phyloP scores from a whole-genome alignment of 2,797 vertebrate species.

The Syngnathus acus region DNA sequence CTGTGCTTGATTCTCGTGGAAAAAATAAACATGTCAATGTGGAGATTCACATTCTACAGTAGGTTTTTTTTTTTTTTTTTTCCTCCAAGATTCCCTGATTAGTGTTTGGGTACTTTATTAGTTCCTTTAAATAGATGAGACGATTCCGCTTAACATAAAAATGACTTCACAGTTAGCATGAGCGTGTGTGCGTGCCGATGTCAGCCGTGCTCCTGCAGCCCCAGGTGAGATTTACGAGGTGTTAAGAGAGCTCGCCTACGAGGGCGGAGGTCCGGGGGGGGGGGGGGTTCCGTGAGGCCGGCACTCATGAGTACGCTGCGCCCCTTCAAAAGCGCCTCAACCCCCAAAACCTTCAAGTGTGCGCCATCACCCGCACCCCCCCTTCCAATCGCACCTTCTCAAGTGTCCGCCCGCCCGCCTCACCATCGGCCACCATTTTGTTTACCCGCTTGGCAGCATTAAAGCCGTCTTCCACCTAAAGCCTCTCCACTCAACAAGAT shows the following conservation, averaged over 20 bases:
- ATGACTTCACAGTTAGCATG: neutral
- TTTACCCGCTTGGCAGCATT: neutral
- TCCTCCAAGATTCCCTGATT: too few relatives aligned
- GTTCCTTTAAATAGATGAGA: too few relatives aligned
- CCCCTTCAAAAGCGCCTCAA: constrained; percentile 1
- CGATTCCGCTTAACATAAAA: too few relatives aligned
- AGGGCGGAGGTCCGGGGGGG: neutral
- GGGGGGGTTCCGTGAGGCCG: neutral
- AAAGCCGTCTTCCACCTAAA: too few relatives aligned
- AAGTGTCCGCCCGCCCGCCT: neutral
- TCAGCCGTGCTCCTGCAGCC: constrained; percentile 15
- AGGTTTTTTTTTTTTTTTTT: too few relatives aligned
- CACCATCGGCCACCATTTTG: neutral
- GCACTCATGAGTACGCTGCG: neutral
- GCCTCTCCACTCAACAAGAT: neutral
- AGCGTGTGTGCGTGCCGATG: neutral
- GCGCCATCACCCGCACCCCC: neutral
- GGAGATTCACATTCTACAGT: neutral
- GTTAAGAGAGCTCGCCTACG: constrained; percentile 48
- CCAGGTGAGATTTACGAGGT: constrained; percentile 60
- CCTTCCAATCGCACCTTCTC: constrained; percentile 1
- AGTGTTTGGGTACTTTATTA: too few relatives aligned
- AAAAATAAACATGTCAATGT: neutral
- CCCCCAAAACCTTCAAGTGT: constrained; percentile 8
- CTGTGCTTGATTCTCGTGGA: neutral